Conservation (phyloP, 2,113 vertebrate species). For the Dicaeum eximium region DNA sequence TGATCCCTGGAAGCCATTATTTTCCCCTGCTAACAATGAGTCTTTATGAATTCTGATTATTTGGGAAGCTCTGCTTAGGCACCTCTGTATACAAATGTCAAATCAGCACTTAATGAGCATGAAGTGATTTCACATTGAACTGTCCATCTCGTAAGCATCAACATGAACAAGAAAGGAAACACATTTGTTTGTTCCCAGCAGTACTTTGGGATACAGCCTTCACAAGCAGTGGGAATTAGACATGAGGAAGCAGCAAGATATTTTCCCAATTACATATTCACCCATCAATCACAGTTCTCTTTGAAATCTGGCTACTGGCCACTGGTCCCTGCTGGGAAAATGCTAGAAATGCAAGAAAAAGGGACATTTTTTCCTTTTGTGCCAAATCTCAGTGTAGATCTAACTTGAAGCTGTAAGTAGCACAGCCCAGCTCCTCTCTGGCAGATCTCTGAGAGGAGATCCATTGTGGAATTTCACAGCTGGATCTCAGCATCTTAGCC, state of each 20-base stretch:
- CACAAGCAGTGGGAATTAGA: slow-evolving; percentile 60
- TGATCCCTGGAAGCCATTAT: not conserved
- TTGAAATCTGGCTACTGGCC: slow-evolving; percentile 48
- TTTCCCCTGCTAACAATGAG: not conserved
- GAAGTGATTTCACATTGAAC: slow-evolving; percentile 39
- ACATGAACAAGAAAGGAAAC: slow-evolving; percentile 53
- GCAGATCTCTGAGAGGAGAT: slow-evolving; percentile 1
- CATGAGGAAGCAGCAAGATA: slow-evolving; percentile 57
- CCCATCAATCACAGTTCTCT: slow-evolving; percentile 59
- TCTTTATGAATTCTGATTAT: not conserved
- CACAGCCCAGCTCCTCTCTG: not conserved
- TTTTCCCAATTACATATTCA: slow-evolving; percentile 46
- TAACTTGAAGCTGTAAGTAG: slow-evolving; percentile 33
- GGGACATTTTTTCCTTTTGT: slow-evolving; percentile 17
- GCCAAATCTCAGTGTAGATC: slow-evolving; percentile 3
- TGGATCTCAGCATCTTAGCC: slow-evolving; percentile 16
- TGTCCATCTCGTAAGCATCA: slow-evolving; percentile 46
- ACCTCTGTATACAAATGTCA: slow-evolving; percentile 14
- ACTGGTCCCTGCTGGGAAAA: slow-evolving; percentile 55
- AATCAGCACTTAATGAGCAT: slow-evolving; percentile 43
- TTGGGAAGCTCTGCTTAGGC: not conserved
- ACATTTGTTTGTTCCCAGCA: slow-evolving; percentile 49
- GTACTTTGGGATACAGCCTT: slow-evolving; percentile 46
- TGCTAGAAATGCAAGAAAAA: slow-evolving; percentile 38
- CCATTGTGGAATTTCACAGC: slow-evolving; percentile 52